Conservation (phyloP, 1,140 invertebrate genomes). For the Samia ricini region DNA sequence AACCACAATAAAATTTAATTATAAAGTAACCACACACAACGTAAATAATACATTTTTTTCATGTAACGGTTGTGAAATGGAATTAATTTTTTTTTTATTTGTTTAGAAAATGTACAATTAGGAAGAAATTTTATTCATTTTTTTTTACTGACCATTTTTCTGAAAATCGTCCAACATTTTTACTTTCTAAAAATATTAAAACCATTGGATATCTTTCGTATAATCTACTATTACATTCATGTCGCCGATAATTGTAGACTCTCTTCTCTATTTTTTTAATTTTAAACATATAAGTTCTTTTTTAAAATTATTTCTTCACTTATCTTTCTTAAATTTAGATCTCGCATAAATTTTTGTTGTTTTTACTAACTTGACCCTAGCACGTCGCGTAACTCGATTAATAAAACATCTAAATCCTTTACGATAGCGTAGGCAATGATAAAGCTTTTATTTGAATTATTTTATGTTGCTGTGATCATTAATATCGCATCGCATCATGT, state of each 20-base stretch:
- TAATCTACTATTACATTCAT: no score
- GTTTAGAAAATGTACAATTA: no score
- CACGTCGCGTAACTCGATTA: not conserved
- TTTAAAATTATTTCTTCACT: not conserved
- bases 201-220: not conserved
- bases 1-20: no score
- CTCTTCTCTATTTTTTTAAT: not conserved
- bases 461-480: conserved; percentile 58
- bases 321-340: not conserved
- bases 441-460: conserved; percentile 21
- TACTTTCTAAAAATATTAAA: no score
- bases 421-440: conserved; percentile 11
- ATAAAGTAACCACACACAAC: no score
- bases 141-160: no score
- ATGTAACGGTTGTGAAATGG: no score
- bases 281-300: not conserved
- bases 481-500: conserved; percentile 69
- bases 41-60: no score
- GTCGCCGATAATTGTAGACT: not conserved
- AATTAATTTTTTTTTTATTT: no score
- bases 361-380: not conserved
- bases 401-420: not conserved
- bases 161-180: not conserved
- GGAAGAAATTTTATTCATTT: no score
- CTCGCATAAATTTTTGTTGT: not conserved